phyloP scores from a whole-genome alignment of 2,113 vertebrate species.

The Cepphus grylle region DNA sequence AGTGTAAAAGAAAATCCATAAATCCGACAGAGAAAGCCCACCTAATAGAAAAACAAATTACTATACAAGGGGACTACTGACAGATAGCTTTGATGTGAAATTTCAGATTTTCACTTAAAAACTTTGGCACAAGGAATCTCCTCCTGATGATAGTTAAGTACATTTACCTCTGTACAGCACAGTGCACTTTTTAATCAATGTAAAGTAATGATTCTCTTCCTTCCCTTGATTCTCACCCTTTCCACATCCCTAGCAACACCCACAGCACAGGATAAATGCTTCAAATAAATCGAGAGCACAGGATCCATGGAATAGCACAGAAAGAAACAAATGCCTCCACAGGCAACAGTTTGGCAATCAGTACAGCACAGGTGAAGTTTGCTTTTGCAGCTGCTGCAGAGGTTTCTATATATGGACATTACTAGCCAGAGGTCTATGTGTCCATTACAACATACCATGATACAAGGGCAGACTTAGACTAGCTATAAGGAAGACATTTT shows the following conservation, averaged over 20 bases:
- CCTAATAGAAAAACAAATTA: neutral
- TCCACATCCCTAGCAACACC: neutral
- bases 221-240: neutral
- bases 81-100: neutral
- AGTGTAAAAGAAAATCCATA: neutral
- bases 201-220: neutral
- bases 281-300: neutral
- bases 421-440: neutral
- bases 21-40: neutral
- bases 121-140: neutral
- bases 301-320: neutral
- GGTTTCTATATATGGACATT: neutral
- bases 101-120: neutral
- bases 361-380: neutral
- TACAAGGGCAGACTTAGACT: neutral
- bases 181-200: neutral
- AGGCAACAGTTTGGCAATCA: neutral
- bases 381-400: neutral
- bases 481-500: neutral
- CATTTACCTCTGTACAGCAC: neutral
- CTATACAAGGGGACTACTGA: neutral
- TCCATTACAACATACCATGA: neutral
- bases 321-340: neutral
- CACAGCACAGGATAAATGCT: neutral
- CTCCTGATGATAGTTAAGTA: neutral